A percentile compares a stretch with the other conserved stretches of the same genome.
These are phyloP conservation scores for Plumapathes pennacea DNA, from an alignment of 92 coral and sea anemone species.

Conservation along the genomic window DNA sequence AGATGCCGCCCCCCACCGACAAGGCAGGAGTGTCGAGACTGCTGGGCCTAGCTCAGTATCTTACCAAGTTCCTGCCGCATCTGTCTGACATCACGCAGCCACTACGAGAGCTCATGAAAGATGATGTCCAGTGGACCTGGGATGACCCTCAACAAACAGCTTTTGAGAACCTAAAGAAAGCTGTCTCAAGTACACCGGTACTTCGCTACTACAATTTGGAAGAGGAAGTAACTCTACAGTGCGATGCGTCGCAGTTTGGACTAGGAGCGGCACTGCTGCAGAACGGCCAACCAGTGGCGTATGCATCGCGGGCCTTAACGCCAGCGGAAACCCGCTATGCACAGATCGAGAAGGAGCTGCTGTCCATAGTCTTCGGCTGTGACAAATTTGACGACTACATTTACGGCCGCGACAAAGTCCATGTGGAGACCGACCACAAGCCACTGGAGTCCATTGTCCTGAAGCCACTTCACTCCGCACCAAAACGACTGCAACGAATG, in stretches of 20 bases:
- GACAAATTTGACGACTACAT: constrained; percentile 28
- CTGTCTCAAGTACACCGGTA: constrained; percentile 1
- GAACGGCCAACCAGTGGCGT: constrained; percentile 6
- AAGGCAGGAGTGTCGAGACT: constrained; percentile 15
- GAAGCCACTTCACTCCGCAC: constrained; percentile 9
- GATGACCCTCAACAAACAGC: background rate
- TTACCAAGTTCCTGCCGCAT: constrained; percentile 21
- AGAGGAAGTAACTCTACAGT: constrained; percentile 13
- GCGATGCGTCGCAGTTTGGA: constrained; percentile 9
- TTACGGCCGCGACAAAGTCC: constrained; percentile 5
- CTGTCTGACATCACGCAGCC: constrained; percentile 17
- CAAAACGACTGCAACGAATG: constrained; percentile 25
- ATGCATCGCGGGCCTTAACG: constrained; percentile 1
- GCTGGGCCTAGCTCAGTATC: constrained; percentile 7
- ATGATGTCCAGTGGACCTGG: constrained; percentile 14
- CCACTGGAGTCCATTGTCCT: constrained; percentile 13
- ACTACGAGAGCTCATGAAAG: constrained; percentile 5
- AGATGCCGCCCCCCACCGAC: constrained; percentile 10
- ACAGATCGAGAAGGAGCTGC: constrained; percentile 7
- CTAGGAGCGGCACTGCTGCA: constrained; percentile 10
- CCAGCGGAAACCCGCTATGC: constrained; percentile 3
- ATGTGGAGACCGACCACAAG: constrained; percentile 5
- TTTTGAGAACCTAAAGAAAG: constrained; percentile 2
- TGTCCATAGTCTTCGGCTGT: background rate
- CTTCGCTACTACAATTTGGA: constrained; percentile 10